Conservation (phyloP, 37 sponge, comb jelly and placozoan genomes). For the Amphimedon queenslandica region DNA sequence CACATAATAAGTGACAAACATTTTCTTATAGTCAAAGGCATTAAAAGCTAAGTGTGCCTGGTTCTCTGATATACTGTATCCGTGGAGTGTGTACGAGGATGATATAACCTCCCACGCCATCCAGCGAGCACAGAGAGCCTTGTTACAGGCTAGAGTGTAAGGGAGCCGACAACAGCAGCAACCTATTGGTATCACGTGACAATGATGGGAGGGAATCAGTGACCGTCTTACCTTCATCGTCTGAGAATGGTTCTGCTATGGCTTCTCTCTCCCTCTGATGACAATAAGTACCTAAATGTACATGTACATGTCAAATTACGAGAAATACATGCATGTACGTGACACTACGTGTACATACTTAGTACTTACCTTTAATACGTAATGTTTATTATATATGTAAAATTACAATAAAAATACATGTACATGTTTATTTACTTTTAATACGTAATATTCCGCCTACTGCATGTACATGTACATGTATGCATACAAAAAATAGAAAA, state of each 20-base stretch:
- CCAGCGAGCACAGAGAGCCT: slow-evolving; percentile 74
- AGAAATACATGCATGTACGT: not conserved
- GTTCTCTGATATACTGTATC: slow-evolving; percentile 92
- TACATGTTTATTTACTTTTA: no score
- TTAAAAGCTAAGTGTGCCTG: slow-evolving; percentile 82
- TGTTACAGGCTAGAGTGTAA: slow-evolving; percentile 79
- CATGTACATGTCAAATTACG: not conserved
- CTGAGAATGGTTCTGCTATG: slow-evolving; percentile 84
- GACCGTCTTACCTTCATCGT: slow-evolving; percentile 64
- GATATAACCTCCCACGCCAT: slow-evolving; percentile 94
- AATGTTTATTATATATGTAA: not conserved
- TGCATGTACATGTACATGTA: no score
- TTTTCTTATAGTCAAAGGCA: slow-evolving; percentile 65
- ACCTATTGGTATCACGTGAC: not conserved
- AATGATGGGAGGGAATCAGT: not conserved
- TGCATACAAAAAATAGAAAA: no score
- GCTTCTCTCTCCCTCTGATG: slow-evolving; percentile 95
- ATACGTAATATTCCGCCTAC: no score
- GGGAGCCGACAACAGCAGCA: slow-evolving; percentile 78
- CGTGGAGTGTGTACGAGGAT: slow-evolving; percentile 82
- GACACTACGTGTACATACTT: not conserved
- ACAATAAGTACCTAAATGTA: slow-evolving; percentile 82
- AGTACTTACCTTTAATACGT: not conserved
- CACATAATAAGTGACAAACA: slow-evolving; percentile 77
- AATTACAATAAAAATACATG: not conserved